phyloP scores from a whole-genome alignment of 2,113 vertebrate species.

The Boulengerochromis microlepis region DNA sequence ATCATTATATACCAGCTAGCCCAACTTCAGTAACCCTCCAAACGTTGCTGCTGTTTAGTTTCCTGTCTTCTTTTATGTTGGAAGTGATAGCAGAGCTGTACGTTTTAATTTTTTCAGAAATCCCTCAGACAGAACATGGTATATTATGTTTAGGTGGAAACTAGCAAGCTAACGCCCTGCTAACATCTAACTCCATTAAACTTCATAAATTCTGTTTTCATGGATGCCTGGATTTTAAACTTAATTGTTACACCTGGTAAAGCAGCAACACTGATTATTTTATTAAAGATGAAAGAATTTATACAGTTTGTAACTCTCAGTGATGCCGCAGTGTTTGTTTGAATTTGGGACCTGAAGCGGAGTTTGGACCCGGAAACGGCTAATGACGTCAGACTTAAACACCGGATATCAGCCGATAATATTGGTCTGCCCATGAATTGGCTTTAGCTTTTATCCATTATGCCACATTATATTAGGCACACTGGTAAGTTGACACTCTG shows the following conservation, averaged over 20 bases:
- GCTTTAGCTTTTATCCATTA: not conserved
- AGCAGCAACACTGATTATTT: not conserved
- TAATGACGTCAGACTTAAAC: not conserved
- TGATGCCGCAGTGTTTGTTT: not conserved
- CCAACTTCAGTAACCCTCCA: not conserved
- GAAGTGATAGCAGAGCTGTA: not conserved
- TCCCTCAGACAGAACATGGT: not conserved
- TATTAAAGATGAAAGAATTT: not conserved
- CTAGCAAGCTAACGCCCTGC: not conserved
- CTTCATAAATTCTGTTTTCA: not conserved
- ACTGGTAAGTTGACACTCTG: not conserved
- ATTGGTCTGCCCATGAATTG: not conserved
- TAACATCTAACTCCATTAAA: not conserved
- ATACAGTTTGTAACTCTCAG: not conserved
- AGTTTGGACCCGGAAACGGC: not conserved
- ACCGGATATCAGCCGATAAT: fast-evolving
- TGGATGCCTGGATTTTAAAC: not conserved
- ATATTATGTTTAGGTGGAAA: not conserved
- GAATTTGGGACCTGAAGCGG: not conserved
- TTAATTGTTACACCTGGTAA: not conserved
- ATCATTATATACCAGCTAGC: not conserved
- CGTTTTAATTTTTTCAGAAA: not conserved
- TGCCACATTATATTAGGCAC: not conserved
- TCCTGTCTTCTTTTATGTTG: not conserved
- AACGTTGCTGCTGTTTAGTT: not conserved